A percentile compares a stretch with the other conserved stretches of the same genome.
Evolutionary conservation across 2,888 invertebrate species (phyloP).

Genomic region (Rhamnusium bicolor): DNA sequence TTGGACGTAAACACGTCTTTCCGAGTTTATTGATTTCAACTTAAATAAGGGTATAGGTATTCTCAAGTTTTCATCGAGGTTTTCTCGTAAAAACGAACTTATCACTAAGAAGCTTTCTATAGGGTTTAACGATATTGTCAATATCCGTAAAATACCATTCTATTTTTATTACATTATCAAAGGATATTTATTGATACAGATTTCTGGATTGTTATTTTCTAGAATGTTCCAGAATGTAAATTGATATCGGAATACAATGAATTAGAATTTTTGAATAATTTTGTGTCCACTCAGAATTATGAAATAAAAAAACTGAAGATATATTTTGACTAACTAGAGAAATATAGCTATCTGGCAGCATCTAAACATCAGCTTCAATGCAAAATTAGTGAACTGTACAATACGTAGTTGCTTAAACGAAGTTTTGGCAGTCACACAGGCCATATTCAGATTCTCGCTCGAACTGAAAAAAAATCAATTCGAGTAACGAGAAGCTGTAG

Average conservation of each 20-base stretch:
- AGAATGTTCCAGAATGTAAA: not conserved
- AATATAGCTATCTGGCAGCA: too few species aligned
- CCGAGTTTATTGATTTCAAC: slow-evolving; percentile 3
- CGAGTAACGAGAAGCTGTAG: too few species aligned
- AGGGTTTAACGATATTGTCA: not conserved
- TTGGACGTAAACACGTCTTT: not conserved
- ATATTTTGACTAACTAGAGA: not conserved
- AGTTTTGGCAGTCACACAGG: too few species aligned
- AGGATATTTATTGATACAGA: not conserved
- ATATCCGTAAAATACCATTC: not conserved
- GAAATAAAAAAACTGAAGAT: not conserved
- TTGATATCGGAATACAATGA: not conserved
- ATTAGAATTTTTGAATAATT: not conserved
- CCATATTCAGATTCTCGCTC: too few species aligned
- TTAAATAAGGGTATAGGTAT: not conserved
- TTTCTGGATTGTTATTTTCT: not conserved
- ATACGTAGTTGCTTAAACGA: too few species aligned
- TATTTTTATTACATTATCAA: slow-evolving; percentile 4
- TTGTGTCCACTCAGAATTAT: not conserved
- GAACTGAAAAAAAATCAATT: too few species aligned
- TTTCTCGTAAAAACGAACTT: not conserved
- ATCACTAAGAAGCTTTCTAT: not conserved
- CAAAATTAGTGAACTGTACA: too few species aligned
- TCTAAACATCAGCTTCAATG: too few species aligned
- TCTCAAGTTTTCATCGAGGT: slow-evolving; percentile 1